phyloP scores from a whole-genome alignment of 2,888 invertebrate genomes.

The Corythucha ciliata region DNA sequence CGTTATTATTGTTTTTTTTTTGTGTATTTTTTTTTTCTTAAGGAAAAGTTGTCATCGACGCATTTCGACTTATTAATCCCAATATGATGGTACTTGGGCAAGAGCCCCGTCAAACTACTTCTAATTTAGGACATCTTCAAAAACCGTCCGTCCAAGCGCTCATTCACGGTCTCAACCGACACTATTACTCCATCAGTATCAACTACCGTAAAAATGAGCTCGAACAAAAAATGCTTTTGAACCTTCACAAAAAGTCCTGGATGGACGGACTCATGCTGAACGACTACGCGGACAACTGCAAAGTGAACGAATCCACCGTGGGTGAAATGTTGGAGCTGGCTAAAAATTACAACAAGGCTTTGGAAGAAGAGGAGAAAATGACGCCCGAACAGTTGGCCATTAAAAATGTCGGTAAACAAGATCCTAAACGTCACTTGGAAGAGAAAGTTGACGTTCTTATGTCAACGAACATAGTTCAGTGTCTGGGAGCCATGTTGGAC shows the following conservation, averaged over 20 bases:
- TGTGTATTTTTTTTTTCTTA: constrained; percentile 24
- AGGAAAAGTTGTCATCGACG: constrained; percentile 95
- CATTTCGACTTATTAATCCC: constrained; percentile 96
- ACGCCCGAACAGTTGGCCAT: constrained; percentile 98
- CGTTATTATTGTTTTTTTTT: neutral
- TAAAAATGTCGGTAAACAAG: constrained; percentile 98
- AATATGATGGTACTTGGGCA: constrained; percentile 99
- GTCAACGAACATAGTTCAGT: constrained; percentile 96
- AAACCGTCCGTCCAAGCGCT: constrained; percentile 99
- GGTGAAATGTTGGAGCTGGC: constrained; percentile 94
- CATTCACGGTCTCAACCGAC: constrained; percentile 96
- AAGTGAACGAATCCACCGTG: constrained; percentile 86
- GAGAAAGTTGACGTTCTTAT: constrained; percentile 95
- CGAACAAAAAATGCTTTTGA: constrained; percentile 98
- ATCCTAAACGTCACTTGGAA: constrained; percentile 97
- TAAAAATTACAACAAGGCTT: constrained; percentile 93
- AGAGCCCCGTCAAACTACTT: constrained; percentile 97
- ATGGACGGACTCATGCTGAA: constrained; percentile 88
- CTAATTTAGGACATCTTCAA: constrained; percentile 95
- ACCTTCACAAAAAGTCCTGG: constrained; percentile 98
- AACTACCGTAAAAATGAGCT: constrained; percentile 98
- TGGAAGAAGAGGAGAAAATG: constrained; percentile 99
- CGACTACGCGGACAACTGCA: constrained; percentile 87
- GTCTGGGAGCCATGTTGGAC: constrained; percentile 93
- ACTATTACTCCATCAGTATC: constrained; percentile 99